These are phyloP conservation scores for Formica selysi DNA, from an alignment of 1,140 invertebrate genomes.

Conservation along the genomic window DNA sequence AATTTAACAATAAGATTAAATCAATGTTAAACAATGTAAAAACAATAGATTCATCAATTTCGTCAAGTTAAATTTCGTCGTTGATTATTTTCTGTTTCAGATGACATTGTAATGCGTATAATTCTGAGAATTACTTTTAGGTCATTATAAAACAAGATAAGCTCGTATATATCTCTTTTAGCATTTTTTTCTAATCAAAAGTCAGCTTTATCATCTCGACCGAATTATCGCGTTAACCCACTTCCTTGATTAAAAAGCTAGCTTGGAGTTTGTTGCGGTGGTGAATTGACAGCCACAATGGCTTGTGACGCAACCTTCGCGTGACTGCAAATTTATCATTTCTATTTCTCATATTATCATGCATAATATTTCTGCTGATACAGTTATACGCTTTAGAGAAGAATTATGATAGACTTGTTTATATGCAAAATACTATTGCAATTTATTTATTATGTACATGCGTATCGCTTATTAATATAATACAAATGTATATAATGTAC, in stretches of 20 bases:
- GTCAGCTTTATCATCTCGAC: conserved; percentile 24
- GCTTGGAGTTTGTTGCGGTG: not conserved
- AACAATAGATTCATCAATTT: too few relatives aligned
- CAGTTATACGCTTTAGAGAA: not conserved
- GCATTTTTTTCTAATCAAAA: conserved; percentile 35
- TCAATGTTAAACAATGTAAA: too few relatives aligned
- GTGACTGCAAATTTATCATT: conserved; percentile 72
- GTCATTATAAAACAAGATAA: conserved; percentile 24
- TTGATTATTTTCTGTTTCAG: not conserved
- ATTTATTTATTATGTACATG: not conserved
- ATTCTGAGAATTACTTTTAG: conserved; percentile 23
- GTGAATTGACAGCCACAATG: conserved; percentile 46
- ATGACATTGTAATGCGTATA: not conserved
- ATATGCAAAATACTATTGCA: not conserved
- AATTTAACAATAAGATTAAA: too few relatives aligned
- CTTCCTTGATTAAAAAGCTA: conserved; percentile 78
- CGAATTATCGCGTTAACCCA: conserved; percentile 75
- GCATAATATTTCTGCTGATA: conserved; percentile 55
- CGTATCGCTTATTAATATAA: too few relatives aligned
- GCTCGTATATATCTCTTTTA: conserved; percentile 20
- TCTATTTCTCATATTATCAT: conserved; percentile 62
- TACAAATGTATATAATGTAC: not conserved
- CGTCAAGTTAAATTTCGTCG: too few relatives aligned
- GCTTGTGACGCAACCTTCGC: conserved; percentile 74
- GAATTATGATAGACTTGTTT: not conserved